A percentile compares a stretch with the other conserved stretches of the same genome.
Conservation (phyloP, 2,113 vertebrate genomes). For the Gopherus evgoodei region DNA sequence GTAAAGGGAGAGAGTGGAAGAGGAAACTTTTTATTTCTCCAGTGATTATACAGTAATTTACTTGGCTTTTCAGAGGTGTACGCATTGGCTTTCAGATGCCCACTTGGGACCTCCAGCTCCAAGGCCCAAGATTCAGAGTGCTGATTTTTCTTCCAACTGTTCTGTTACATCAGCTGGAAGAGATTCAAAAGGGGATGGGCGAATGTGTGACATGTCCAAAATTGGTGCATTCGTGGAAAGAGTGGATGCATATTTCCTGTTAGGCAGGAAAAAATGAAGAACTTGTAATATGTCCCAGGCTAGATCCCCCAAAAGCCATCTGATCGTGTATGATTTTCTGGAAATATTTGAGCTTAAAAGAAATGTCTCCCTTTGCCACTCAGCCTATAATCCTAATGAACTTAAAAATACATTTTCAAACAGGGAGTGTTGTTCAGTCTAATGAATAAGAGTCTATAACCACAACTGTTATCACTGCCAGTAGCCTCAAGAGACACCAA, state of each 20-base stretch:
- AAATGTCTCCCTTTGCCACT: background rate
- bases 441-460: background rate
- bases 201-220: background rate
- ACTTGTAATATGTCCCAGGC: background rate
- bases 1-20: background rate
- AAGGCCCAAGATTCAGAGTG: background rate
- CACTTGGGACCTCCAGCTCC: background rate
- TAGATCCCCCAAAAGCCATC: background rate
- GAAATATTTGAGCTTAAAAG: background rate
- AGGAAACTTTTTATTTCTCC: background rate
- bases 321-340: background rate
- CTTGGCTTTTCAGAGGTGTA: fast-evolving
- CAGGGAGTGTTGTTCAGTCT: background rate
- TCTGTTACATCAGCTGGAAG: background rate
- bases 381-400: background rate
- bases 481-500: background rate
- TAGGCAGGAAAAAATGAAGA: background rate
- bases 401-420: background rate
- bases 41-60: background rate
- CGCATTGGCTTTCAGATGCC: fast-evolving
- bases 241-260: background rate
- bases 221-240: background rate
- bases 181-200: background rate
- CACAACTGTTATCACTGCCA: background rate
- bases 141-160: background rate